Conservation (phyloP, 1,140 invertebrate species). For the Pogonomyrmex barbatus region DNA sequence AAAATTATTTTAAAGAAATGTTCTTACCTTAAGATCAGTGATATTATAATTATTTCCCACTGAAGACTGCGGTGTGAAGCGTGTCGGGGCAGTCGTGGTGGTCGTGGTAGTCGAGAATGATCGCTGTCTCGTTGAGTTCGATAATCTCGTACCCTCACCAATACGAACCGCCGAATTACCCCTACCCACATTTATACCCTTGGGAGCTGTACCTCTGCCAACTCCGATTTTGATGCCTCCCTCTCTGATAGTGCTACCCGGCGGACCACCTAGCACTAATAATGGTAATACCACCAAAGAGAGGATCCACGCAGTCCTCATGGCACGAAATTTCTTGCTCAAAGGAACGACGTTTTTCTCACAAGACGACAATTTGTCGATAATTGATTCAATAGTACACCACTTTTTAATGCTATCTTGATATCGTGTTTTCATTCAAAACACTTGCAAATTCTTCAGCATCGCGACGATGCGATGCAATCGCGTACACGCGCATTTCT, state of each 20-base stretch:
- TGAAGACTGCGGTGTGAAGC: conserved; percentile 65
- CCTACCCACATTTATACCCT: conserved; percentile 71
- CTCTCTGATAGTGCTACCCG: conserved; percentile 75
- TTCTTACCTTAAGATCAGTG: conserved; percentile 75
- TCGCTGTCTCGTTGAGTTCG: conserved; percentile 81
- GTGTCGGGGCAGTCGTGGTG: conserved; percentile 62
- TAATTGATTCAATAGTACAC: conserved; percentile 6
- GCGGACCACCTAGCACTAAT: conserved; percentile 65
- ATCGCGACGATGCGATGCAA: conserved; percentile 9
- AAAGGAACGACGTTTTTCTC: neutral
- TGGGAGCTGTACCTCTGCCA: conserved; percentile 69
- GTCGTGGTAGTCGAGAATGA: conserved; percentile 77
- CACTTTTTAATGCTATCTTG: conserved; percentile 26
- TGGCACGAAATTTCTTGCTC: conserved; percentile 47
- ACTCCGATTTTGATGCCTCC: conserved; percentile 83
- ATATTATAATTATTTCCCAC: conserved; percentile 66
- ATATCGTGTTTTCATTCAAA: conserved; percentile 63
- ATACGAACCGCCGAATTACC: conserved; percentile 80
- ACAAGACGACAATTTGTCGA: neutral
- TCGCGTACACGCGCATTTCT: conserved; percentile 8
- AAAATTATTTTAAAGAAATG: neutral
- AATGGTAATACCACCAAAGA: conserved; percentile 61
- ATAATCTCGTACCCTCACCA: conserved; percentile 78
- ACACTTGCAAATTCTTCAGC: conserved; percentile 6
- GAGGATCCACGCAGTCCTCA: conserved; percentile 54